Conservation (phyloP, 2,888 invertebrate genomes). For the Ephialtes manifestator region DNA sequence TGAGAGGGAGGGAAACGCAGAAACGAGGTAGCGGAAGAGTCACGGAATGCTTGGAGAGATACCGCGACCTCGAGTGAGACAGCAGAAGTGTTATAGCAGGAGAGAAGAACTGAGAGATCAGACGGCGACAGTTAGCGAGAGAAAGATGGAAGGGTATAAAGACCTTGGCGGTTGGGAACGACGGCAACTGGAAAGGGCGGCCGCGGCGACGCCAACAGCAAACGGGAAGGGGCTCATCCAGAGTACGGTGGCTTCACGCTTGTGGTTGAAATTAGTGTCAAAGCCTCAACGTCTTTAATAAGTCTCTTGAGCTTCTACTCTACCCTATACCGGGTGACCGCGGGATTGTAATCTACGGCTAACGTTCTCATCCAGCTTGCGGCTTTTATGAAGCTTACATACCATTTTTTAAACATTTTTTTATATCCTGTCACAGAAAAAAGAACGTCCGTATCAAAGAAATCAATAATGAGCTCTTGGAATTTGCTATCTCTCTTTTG, state of each 20-base stretch:
- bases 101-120: conserved; percentile 33
- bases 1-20: conserved; percentile 23
- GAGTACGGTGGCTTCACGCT: conserved; percentile 62
- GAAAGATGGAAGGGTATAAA: conserved; percentile 15
- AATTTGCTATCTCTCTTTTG: not conserved
- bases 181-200: conserved; percentile 44
- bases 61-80: conserved; percentile 20
- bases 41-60: conserved; percentile 30
- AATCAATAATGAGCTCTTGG: not conserved
- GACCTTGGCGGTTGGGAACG: conserved; percentile 39
- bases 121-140: conserved; percentile 22
- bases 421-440: not conserved
- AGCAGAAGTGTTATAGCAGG: conserved; percentile 34
- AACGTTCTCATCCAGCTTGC: conserved; percentile 42
- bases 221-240: conserved; percentile 51
- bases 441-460: not conserved
- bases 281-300: conserved; percentile 65
- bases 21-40: conserved; percentile 29
- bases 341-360: conserved; percentile 45
- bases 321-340: conserved; percentile 26
- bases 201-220: conserved; percentile 38
- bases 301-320: conserved; percentile 50
- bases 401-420: not conserved
- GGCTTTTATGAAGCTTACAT: conserved; percentile 1
- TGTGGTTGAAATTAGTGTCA: conserved; percentile 68